phyloP scores from a whole-genome alignment of 2,113 vertebrate species.

The Proteles cristata region DNA sequence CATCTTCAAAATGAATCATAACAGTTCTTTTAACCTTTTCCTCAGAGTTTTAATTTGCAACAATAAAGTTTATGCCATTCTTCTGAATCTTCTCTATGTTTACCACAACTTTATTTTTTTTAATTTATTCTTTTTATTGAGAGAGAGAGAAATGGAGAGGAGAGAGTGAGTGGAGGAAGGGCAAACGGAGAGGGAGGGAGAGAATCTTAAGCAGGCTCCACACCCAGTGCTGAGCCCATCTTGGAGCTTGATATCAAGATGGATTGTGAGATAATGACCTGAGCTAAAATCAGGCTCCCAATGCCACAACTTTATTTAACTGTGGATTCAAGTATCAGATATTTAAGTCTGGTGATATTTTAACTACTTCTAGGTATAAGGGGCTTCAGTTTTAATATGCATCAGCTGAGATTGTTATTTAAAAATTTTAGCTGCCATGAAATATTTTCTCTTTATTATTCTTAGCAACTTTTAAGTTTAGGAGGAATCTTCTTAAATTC shows the following conservation, averaged over 20 bases:
- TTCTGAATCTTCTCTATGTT: not conserved
- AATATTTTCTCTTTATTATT: not conserved
- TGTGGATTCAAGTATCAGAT: not conserved
- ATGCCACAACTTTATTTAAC: not conserved
- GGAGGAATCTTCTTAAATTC: not conserved
- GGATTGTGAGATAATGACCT: too few species aligned
- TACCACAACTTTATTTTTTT: not conserved
- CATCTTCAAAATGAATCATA: not conserved
- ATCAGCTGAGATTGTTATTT: not conserved
- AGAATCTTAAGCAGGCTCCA: too few species aligned
- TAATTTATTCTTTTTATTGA: too few species aligned
- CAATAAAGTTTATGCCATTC: not conserved
- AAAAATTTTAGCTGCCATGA: not conserved
- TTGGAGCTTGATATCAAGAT: too few species aligned
- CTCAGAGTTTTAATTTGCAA: not conserved
- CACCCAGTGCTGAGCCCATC: too few species aligned
- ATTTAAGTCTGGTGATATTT: not conserved
- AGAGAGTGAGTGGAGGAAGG: too few species aligned
- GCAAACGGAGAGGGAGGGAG: too few species aligned
- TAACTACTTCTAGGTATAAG: not conserved
- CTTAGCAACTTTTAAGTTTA: not conserved
- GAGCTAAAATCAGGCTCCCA: too few species aligned
- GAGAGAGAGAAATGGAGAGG: too few species aligned
- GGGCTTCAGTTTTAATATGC: not conserved
- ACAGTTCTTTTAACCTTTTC: conserved; percentile 6